Evolutionary conservation across 2,888 invertebrate species (phyloP).

Genomic region (Copidosoma aretas): DNA sequence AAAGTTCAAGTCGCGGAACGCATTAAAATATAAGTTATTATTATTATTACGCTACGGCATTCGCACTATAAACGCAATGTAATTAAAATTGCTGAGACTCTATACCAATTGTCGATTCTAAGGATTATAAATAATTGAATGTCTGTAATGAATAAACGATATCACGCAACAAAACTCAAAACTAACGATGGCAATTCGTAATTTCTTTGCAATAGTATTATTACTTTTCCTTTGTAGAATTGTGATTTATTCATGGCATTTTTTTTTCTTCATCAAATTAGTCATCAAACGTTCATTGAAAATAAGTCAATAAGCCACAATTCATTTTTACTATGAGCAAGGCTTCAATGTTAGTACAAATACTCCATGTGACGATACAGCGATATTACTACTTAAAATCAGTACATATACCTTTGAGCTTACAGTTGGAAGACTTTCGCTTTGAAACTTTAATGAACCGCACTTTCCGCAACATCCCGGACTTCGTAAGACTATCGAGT

Average conservation of each 20-base stretch:
- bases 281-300: slow-evolving; percentile 9
- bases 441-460: no score
- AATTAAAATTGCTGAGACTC: slow-evolving; percentile 57
- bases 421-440: neutral
- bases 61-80: slow-evolving; percentile 53
- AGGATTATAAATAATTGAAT: slow-evolving; percentile 61
- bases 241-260: slow-evolving; percentile 5
- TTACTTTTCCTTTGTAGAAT: slow-evolving; percentile 7
- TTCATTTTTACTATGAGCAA: slow-evolving; percentile 61
- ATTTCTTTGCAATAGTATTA: slow-evolving; percentile 14
- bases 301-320: no score
- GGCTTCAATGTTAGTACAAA: slow-evolving; percentile 38
- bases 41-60: slow-evolving; percentile 51
- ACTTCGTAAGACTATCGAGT: no score
- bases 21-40: slow-evolving; percentile 46
- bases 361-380: neutral
- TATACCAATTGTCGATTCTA: slow-evolving; percentile 57
- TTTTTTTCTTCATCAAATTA: slow-evolving; percentile 6
- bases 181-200: slow-evolving; percentile 14
- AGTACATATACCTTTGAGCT: neutral
- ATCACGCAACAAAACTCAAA: slow-evolving; percentile 47
- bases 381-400: neutral
- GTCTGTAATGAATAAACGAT: slow-evolving; percentile 62
- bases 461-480: no score
- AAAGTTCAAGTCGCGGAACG: slow-evolving; percentile 40